These are phyloP conservation scores for Agrilus planipennis DNA, from an alignment of 1,140 invertebrate species.

Conservation along the genomic window DNA sequence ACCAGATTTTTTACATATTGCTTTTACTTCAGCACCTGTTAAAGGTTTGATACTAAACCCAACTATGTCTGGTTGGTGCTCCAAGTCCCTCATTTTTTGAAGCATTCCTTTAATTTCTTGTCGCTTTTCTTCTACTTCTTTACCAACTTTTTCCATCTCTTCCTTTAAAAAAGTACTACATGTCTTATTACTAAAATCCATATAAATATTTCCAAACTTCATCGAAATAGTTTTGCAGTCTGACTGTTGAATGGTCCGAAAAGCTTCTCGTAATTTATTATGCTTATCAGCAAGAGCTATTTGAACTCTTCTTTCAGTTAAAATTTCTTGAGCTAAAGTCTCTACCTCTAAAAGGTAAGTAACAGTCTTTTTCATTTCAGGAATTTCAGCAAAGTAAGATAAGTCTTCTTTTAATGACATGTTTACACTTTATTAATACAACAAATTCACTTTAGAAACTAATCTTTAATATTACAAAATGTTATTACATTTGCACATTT, in stretches of 20 bases:
- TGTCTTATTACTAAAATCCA: no score
- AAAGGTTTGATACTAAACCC: conserved; percentile 26
- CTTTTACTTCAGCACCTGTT: conserved; percentile 24
- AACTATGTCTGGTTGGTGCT: conserved; percentile 26
- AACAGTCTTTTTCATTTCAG: conserved; percentile 22
- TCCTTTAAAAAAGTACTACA: no score
- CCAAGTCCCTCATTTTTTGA: conserved; percentile 24
- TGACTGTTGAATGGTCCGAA: conserved; percentile 23
- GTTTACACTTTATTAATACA: no score
- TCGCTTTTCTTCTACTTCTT: conserved; percentile 14
- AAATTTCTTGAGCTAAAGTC: conserved; percentile 25
- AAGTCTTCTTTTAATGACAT: no score
- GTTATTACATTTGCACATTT: no score
- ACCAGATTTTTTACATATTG: conserved; percentile 24
- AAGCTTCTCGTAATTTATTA: conserved; percentile 27
- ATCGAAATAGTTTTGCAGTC: no score
- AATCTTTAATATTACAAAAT: no score
- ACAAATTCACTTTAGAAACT: no score
- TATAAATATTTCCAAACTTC: no score
- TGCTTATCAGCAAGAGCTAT: conserved; percentile 24
- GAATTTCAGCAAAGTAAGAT: no score
- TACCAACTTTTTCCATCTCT: conserved; percentile 22
- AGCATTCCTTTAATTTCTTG: conserved; percentile 23
- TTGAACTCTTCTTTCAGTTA: conserved; percentile 28
- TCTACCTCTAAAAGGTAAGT: conserved; percentile 27